Conservation (phyloP, 2,888 invertebrate genomes). For the Rhagonycha lutea region DNA sequence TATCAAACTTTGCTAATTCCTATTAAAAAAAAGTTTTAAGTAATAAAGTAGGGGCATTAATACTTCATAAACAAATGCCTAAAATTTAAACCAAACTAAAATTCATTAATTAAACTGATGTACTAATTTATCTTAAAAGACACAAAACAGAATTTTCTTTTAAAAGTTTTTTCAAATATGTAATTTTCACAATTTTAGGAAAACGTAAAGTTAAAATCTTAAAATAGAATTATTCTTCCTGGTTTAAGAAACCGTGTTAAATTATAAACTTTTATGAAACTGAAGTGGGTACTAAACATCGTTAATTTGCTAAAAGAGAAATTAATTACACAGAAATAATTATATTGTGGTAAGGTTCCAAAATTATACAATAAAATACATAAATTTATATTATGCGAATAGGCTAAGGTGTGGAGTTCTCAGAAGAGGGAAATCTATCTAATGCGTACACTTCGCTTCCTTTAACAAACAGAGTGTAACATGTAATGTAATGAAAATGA, state of each 20-base stretch:
- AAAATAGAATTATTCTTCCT: not conserved
- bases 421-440: slow-evolving; percentile 17
- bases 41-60: not conserved
- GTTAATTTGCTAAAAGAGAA: not conserved
- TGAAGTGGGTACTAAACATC: not conserved
- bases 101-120: not conserved
- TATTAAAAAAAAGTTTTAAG: not conserved
- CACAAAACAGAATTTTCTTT: not conserved
- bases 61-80: not conserved
- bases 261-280: not conserved
- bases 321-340: not conserved
- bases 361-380: not conserved
- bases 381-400: not conserved
- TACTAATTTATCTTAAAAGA: not conserved
- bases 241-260: not conserved
- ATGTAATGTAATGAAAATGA: slow-evolving; percentile 24
- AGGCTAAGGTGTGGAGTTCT: not conserved
- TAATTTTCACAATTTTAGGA: not conserved
- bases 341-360: not conserved
- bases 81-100: not conserved
- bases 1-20: not conserved
- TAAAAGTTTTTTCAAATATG: not conserved
- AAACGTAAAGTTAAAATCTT: not conserved
- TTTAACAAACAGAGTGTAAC: slow-evolving; percentile 29
- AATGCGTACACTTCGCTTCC: slow-evolving; percentile 17